Evolutionary conservation across 2,797 vertebrate species (phyloP), one percentile per base, ranked within the genome.

Genomic region (Staurois parvus): DNA sequence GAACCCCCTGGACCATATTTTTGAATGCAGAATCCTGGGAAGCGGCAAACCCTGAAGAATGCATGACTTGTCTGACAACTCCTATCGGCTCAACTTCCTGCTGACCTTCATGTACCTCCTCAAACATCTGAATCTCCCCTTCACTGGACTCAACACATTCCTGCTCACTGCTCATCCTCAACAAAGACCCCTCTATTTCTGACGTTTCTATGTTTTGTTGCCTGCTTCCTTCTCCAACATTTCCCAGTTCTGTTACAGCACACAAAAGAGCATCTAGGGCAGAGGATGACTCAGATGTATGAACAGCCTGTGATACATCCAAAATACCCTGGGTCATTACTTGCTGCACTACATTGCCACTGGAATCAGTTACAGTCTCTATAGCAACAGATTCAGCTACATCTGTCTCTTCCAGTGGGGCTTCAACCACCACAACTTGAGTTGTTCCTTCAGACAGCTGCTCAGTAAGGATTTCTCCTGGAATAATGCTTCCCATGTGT

Each of bases 231-330:
- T 92, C 91, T 85, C 95, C 95, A 0, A 93, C 84, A 91, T 95
- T 94, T 29, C 97, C 97, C 88, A 99, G 91, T 90, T 99, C 97
- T 0, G 96, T 97, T 83, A 99, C 97, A 0, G 98, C 98, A 12
- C 96, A 98, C 48, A 99, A 96, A 76, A 99, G 91, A 0, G 98
- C 97, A 3, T 99, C 97, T 66, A 99, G 87, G 0, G 98, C 97
- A 0, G 97, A 97, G 78, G 96, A 94, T 0, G 96, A 92, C 72
- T 98, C 96, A 0, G 96, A 91, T 0, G 94, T 87, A 6, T 93
- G 17, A 67, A 94, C n/a, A 0, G 91, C 76, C 74, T 94, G 90
- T 2, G 93, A 72, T 11, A 91, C 76, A 59, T 91, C 91, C 83
- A 93, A 69, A 87, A 94, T 86, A 76, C 95, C 87, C 70, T 92